Conservation (phyloP, 2,888 invertebrate genomes). For the Cerastis leucographa region DNA sequence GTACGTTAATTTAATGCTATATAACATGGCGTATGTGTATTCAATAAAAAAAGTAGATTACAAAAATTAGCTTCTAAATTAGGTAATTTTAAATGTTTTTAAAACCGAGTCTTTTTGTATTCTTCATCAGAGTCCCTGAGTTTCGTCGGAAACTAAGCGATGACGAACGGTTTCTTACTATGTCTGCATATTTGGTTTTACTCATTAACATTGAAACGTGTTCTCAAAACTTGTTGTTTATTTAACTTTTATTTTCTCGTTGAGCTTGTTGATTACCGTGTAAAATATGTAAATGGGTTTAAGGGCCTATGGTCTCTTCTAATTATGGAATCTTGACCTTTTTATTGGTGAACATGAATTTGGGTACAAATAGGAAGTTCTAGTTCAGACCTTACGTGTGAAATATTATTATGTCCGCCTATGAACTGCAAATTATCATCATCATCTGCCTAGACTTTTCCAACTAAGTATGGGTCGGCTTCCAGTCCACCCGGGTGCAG, state of each 20-base stretch:
- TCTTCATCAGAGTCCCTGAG: slow-evolving; percentile 36
- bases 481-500: neutral
- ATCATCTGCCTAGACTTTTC: neutral
- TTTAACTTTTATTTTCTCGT: slow-evolving; percentile 32
- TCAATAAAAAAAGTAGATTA: too few relatives aligned
- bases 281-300: slow-evolving; percentile 35
- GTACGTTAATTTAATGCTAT: too few relatives aligned
- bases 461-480: neutral
- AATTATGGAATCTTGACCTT: slow-evolving; percentile 3
- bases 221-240: slow-evolving; percentile 29
- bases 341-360: slow-evolving; percentile 5
- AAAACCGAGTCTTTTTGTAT: slow-evolving; percentile 5
- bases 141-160: slow-evolving; percentile 45
- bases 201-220: slow-evolving; percentile 17
- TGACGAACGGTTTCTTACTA: slow-evolving; percentile 42
- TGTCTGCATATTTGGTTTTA: slow-evolving; percentile 26
- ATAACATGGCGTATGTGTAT: too few relatives aligned
- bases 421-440: neutral
- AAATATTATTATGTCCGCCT: neutral
- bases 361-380: neutral
- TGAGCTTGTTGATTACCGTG: slow-evolving; percentile 28
- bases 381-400: too few relatives aligned
- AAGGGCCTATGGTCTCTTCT: slow-evolving; percentile 8
- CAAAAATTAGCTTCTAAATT: too few relatives aligned
- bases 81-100: neutral